Evolutionary conservation across 2,797 vertebrate species (phyloP).

Genomic region (Enteromius mattozi): DNA sequence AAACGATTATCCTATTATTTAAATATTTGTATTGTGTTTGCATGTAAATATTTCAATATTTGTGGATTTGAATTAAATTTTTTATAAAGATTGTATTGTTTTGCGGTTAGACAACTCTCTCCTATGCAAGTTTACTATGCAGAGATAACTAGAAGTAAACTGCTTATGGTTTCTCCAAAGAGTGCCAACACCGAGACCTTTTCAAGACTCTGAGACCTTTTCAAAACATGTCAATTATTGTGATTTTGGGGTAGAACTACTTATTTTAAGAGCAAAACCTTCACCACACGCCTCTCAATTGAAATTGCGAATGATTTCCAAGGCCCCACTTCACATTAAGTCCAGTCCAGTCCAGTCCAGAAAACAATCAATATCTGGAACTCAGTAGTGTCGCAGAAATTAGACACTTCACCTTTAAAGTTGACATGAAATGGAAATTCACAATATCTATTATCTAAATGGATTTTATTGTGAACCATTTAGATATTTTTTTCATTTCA

Average conservation of each 20-base stretch:
- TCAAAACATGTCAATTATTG: conserved; percentile 5
- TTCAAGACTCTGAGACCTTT: conserved; percentile 11
- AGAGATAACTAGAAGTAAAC: neutral
- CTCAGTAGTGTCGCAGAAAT: neutral
- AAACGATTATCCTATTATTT: neutral
- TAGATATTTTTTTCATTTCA: neutral
- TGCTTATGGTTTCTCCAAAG: neutral
- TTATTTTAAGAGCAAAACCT: conserved; percentile 11
- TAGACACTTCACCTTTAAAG: neutral
- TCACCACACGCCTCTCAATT: neutral
- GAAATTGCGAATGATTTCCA: neutral
- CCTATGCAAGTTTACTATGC: neutral
- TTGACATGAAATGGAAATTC: neutral
- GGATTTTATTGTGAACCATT: neutral
- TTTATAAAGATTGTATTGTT: neutral
- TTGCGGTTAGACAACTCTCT: neutral
- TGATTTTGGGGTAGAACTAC: neutral
- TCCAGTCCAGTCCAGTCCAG: conserved; percentile 15
- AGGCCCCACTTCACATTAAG: neutral
- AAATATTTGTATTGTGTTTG: neutral
- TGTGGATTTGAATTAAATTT: no score
- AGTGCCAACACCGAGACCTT: conserved; percentile 2
- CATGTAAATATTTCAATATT: neutral
- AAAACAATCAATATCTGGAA: neutral
- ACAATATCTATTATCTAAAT: neutral